Evolutionary conservation across 2,888 invertebrate species (phyloP).

Genomic region (Sinhomidia bicolor): DNA sequence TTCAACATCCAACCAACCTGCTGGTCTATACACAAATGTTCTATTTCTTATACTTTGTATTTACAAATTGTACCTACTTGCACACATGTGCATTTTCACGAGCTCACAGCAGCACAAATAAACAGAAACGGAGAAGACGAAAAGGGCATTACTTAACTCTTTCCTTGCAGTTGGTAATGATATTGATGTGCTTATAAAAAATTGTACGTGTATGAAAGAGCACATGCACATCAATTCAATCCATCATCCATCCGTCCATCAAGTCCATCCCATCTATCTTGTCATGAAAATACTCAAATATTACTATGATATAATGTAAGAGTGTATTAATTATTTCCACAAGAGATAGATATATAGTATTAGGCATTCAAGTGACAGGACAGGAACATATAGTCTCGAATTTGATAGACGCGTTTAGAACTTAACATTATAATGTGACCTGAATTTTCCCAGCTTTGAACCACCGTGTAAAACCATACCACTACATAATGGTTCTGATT

Average conservation of each 20-base stretch:
- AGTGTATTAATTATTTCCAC: constrained; percentile 12
- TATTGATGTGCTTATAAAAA: neutral
- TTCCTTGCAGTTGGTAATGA: constrained; percentile 25
- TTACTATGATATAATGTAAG: no score
- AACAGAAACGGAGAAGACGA: neutral
- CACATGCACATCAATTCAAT: constrained; percentile 15
- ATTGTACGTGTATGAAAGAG: neutral
- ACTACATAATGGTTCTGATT: neutral
- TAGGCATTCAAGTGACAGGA: neutral
- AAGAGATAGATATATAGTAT: neutral
- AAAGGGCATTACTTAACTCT: constrained; percentile 34
- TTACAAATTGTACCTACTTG: constrained; percentile 41
- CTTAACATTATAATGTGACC: neutral
- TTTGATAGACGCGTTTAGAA: neutral
- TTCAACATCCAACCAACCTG: neutral
- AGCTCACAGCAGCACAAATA: neutral
- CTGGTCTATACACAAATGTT: neutral
- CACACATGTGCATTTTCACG: constrained; percentile 67
- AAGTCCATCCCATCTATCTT: constrained; percentile 10
- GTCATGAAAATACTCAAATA: constrained; percentile 25
- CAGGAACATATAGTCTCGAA: neutral
- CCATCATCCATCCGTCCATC: constrained; percentile 2
- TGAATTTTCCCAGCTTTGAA: neutral
- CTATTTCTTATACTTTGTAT: neutral
- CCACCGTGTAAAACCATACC: neutral